Evolutionary conservation across 37 sponge, comb jelly and placozoan species (phyloP).

Genomic region (Beroe forskalii): DNA sequence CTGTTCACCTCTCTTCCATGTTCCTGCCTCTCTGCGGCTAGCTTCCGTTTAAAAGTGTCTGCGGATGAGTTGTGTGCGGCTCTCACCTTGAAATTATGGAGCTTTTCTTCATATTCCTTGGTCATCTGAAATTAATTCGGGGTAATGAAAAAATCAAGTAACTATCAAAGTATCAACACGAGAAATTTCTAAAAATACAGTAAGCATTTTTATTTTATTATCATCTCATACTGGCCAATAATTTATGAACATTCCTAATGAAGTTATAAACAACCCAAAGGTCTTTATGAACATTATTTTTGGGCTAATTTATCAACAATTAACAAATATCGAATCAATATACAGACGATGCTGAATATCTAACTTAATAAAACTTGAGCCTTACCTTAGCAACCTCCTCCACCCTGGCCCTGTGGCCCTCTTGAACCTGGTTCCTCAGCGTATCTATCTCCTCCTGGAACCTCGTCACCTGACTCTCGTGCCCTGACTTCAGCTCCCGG

Average conservation of each 20-base stretch:
- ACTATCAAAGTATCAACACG: too few relatives aligned
- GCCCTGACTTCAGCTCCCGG: not conserved
- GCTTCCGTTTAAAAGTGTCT: conserved; percentile 40
- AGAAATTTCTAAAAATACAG: too few relatives aligned
- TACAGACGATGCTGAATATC: too few relatives aligned
- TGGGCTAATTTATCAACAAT: too few relatives aligned
- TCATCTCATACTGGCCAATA: too few relatives aligned
- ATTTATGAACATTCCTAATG: too few relatives aligned
- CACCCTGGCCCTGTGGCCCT: not conserved
- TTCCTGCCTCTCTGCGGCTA: conserved; percentile 22
- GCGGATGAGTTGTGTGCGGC: not conserved
- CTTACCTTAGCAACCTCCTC: not conserved
- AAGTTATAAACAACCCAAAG: too few relatives aligned
- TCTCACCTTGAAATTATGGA: not conserved
- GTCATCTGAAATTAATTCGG: not conserved
- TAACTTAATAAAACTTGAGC: too few relatives aligned
- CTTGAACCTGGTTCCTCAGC: not conserved
- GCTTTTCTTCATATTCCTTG: conserved; percentile 33
- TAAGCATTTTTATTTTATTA: too few relatives aligned
- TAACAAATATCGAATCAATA: too few relatives aligned
- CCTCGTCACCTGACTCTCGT: not conserved
- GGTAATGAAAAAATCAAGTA: too few relatives aligned
- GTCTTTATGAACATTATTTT: too few relatives aligned
- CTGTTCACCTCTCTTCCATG: conserved; percentile 7
- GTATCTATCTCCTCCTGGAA: not conserved